Base-by-base conservation (phyloP, 1,140 invertebrate species). In the Hesperophylax magnus region DNA sequence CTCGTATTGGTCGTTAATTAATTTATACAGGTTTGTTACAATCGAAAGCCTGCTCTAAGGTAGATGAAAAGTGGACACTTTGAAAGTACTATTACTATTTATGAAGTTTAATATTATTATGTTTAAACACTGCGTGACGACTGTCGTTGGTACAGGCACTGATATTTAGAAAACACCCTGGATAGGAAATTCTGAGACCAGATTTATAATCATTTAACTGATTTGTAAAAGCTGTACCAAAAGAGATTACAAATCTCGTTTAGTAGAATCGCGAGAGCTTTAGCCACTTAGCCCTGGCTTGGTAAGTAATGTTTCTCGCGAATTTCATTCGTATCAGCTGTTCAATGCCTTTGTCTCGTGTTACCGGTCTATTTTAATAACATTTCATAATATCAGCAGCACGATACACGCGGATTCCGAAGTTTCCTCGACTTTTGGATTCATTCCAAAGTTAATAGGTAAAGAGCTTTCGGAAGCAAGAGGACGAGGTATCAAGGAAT, bases 281-380 rank as follows among this genome's bases (percentile, higher is more conserved):
- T 56, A 56, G 5, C 17, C 18, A n/a, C 17, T 56, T 4, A n/a
- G 18, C 8, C 3, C 15, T 56, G 17, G 54, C 17, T 20, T 56
- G 17, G 54, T 17, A 56, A 56, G 17, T 20, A 56, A n/a, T 20
- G 54, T 56, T 56, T 56, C 18, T 56, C 54, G 5, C 54, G 17
- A 56, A 56, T 56, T 27, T 65, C 61, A 6, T 15, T 71, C 56
- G 22, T 22, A 60, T 75, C 54, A 75, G 75, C 60, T 63, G 20
- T 63, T 77, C 47, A 17, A 47, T 65, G 52, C 60, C 75, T 77
- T 77, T 77, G 75, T 77, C 75, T 77, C 18, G 34, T 20, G 75
- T 77, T 77, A 63, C 75, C n/a, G 31, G 3, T 52, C 60, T 63
- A 63, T 77, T 77, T 77, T 63, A 65, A 63, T 63, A 63, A 22